Evolutionary conservation across 2,888 invertebrate genomes (phyloP).

Genomic region (Unio delphinus): DNA sequence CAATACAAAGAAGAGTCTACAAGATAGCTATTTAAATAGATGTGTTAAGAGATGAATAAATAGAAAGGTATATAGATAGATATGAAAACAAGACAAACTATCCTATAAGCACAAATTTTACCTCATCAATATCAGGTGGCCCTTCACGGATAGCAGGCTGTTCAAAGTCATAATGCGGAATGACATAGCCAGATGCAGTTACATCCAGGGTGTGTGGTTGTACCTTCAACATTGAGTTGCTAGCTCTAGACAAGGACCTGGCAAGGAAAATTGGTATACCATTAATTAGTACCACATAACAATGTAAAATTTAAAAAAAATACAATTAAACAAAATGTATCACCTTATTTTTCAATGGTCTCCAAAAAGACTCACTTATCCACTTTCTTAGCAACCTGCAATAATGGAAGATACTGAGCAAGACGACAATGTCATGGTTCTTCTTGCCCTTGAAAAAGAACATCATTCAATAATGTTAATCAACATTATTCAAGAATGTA

Average conservation of each 20-base stretch:
- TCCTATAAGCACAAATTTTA: constrained; percentile 14
- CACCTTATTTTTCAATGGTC: background rate
- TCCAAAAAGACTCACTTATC: background rate
- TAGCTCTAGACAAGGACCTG: constrained; percentile 35
- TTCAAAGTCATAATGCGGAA: constrained; percentile 67
- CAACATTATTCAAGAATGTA: too few species aligned
- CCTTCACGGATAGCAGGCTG: constrained; percentile 48
- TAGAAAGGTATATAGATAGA: too few species aligned
- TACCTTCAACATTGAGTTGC: constrained; percentile 18
- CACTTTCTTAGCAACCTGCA: too few species aligned
- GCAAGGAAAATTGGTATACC: constrained; percentile 1
- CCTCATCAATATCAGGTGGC: constrained; percentile 65
- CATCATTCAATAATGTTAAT: too few species aligned
- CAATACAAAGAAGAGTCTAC: too few species aligned
- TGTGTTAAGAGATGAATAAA: too few species aligned
- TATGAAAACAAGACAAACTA: too few species aligned
- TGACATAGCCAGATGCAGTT: constrained; percentile 49
- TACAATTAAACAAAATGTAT: background rate
- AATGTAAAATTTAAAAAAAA: background rate
- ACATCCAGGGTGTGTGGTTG: constrained; percentile 26
- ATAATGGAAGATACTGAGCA: too few species aligned
- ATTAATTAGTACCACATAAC: background rate
- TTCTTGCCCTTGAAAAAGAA: too few species aligned
- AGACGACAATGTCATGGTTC: too few species aligned
- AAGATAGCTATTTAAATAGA: too few species aligned